Conservation (phyloP, 2,113 vertebrate genomes). For the Oreocharis arfaki region DNA sequence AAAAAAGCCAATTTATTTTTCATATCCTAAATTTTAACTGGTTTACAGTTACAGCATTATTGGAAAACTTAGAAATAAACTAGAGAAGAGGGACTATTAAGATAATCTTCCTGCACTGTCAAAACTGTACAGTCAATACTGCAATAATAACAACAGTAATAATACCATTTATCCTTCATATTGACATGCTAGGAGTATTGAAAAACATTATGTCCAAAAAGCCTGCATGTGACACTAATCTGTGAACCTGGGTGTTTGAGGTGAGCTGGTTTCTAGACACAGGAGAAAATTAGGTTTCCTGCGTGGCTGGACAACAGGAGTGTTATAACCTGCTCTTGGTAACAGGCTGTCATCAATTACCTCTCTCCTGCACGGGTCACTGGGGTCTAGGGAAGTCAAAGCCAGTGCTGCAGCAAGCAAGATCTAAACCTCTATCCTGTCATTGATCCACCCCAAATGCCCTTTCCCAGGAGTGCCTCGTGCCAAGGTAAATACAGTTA, state of each 20-base stretch:
- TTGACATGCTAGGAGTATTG: background rate
- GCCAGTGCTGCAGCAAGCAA: background rate
- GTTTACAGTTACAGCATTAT: background rate
- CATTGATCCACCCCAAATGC: background rate
- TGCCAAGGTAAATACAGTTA: conserved; percentile 10
- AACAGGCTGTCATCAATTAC: conserved; percentile 8
- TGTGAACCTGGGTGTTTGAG: background rate
- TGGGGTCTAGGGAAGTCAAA: background rate
- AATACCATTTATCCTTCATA: background rate
- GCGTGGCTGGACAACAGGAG: background rate
- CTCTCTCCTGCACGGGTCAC: background rate
- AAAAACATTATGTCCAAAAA: background rate
- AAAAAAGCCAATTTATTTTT: background rate
- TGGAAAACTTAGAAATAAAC: background rate
- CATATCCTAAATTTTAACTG: background rate
- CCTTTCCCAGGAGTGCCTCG: background rate
- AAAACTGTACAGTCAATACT: background rate
- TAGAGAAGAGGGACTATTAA: background rate
- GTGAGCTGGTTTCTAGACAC: background rate
- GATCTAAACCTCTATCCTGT: background rate
- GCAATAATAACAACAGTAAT: background rate
- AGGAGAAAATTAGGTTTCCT: conserved; percentile 1
- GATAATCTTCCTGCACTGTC: background rate
- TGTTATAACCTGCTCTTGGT: background rate
- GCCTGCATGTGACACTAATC: background rate